A percentile compares a stretch with the other conserved stretches of the same genome.
These are phyloP conservation scores for Caerostris darwini DNA, from an alignment of 1,140 invertebrate species.

Conservation along the genomic window DNA sequence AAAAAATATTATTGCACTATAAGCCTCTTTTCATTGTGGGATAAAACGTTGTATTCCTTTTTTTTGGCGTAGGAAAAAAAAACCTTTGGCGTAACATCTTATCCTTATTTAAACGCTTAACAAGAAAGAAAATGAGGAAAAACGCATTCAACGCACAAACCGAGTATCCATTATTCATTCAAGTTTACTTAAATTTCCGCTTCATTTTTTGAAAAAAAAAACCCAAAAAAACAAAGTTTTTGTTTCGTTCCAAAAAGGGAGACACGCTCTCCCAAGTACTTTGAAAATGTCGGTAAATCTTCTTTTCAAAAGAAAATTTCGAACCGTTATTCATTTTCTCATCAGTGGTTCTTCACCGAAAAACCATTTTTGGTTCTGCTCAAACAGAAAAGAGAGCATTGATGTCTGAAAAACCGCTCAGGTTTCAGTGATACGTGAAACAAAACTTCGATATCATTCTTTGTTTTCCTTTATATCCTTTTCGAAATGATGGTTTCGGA, in stretches of 20 bases:
- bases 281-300: neutral
- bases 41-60: no score
- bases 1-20: no score
- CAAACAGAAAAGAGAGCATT: neutral
- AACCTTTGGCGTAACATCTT: no score
- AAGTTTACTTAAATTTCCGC: conserved; percentile 22
- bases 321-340: conserved; percentile 28
- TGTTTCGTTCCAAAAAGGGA: neutral
- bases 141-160: neutral
- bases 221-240: neutral
- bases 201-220: neutral
- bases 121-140: no score
- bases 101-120: no score
- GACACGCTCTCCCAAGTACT: neutral
- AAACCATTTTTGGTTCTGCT: conserved; percentile 45
- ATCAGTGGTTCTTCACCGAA: conserved; percentile 12
- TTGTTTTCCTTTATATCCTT: conserved; percentile 43
- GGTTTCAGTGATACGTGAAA: conserved; percentile 49
- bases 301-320: neutral
- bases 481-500: conserved; percentile 56
- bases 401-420: conserved; percentile 47
- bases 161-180: conserved; percentile 3
- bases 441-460: conserved; percentile 55
- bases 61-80: no score
- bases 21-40: no score